Evolutionary conservation across 2,797 vertebrate genomes (phyloP).

Genomic region (Momotus momota): DNA sequence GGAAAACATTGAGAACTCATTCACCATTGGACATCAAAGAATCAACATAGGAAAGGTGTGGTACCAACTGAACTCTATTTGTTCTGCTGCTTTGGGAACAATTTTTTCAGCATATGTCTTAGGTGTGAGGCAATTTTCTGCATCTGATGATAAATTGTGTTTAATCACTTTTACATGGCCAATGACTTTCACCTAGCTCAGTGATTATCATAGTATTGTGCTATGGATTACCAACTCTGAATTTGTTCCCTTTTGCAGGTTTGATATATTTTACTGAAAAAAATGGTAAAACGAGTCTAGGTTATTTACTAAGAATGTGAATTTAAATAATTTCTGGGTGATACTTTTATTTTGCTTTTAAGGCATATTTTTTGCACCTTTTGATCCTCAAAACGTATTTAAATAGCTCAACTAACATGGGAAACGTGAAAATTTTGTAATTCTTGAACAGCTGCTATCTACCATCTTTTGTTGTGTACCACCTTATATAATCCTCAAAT

Average conservation of each 20-base stretch:
- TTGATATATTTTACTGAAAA: not conserved
- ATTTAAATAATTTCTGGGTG: not conserved
- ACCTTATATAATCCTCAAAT: not conserved
- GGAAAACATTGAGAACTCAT: not conserved
- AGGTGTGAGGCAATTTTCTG: not conserved
- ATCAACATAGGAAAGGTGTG: not conserved
- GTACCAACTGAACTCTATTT: not conserved
- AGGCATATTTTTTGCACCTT: not conserved
- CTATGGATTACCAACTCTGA: not conserved
- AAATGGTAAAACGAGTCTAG: not conserved
- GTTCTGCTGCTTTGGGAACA: not conserved
- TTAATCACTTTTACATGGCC: not conserved
- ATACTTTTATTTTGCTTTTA: not conserved
- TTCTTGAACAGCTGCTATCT: not conserved
- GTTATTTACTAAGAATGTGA: not conserved
- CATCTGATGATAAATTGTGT: not conserved
- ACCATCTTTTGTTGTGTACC: not conserved
- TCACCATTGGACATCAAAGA: not conserved
- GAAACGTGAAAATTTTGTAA: not conserved
- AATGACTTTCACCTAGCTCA: not conserved
- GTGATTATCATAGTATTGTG: not conserved
- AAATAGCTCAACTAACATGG: not conserved
- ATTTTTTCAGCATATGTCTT: not conserved
- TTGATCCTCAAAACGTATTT: not conserved
- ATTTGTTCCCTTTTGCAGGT: not conserved